Percentiles rank a stretch among this genome's conserved stretches.
Conservation (phyloP, 2,888 invertebrate genomes). For the Salticus scenicus region DNA sequence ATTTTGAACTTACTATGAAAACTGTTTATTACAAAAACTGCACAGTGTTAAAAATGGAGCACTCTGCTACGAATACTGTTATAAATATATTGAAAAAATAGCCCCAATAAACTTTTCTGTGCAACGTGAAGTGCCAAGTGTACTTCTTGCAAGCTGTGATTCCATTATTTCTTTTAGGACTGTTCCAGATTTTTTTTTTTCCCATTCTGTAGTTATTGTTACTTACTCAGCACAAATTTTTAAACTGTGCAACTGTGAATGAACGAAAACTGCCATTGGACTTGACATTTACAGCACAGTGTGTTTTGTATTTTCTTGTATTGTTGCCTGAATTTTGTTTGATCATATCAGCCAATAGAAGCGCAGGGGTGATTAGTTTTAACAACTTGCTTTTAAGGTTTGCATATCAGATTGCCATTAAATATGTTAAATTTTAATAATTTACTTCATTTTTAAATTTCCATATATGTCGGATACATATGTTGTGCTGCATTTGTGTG, state of each 20-base stretch:
- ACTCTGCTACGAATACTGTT: slow-evolving; percentile 32
- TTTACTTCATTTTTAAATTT: too few species aligned
- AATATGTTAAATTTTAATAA: too few species aligned
- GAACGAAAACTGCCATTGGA: slow-evolving; percentile 56
- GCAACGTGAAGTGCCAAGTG: slow-evolving; percentile 57
- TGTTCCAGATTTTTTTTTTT: slow-evolving; percentile 44
- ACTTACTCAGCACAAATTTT: slow-evolving; percentile 58
- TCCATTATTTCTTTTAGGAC: slow-evolving; percentile 53
- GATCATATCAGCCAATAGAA: neutral
- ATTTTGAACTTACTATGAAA: slow-evolving; percentile 46
- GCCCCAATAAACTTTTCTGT: slow-evolving; percentile 33
- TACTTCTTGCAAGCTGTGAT: slow-evolving; percentile 66
- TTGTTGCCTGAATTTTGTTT: slow-evolving; percentile 1
- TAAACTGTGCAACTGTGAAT: slow-evolving; percentile 36
- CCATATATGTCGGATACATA: too few species aligned
- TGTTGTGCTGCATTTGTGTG: too few species aligned
- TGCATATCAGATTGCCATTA: neutral
- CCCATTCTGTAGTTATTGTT: slow-evolving; percentile 52
- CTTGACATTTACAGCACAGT: slow-evolving; percentile 45
- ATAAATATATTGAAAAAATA: slow-evolving; percentile 47
- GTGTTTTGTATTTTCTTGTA: slow-evolving; percentile 13
- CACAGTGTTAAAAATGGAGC: slow-evolving; percentile 57
- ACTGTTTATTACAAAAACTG: slow-evolving; percentile 51
- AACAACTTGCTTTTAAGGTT: neutral
- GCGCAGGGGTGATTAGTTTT: neutral